Percentiles rank a stretch among this genome's conserved stretches.
Evolutionary conservation across 2,888 invertebrate species (phyloP).

Genomic region (Phaonia tiefii): DNA sequence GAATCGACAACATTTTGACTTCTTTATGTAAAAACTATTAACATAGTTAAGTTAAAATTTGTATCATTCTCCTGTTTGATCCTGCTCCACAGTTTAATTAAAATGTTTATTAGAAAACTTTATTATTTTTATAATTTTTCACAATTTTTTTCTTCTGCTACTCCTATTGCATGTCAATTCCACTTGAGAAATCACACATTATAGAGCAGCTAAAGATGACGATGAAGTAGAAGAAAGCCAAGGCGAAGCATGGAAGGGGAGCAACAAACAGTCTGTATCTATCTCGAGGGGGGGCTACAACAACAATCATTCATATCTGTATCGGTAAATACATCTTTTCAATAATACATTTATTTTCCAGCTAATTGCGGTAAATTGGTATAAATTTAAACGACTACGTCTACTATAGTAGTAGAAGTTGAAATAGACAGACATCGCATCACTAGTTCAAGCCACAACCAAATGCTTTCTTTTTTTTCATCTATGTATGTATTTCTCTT

Average conservation of each 20-base stretch:
- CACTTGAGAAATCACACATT: slow-evolving; percentile 63
- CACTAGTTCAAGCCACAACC: background rate
- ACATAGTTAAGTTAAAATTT: no score
- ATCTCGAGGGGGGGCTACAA: no score
- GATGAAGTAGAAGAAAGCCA: slow-evolving; percentile 20
- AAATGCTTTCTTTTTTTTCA: slow-evolving; percentile 59
- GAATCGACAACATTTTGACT: no score
- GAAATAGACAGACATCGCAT: slow-evolving; percentile 15
- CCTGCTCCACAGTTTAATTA: slow-evolving; percentile 1
- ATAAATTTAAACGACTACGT: slow-evolving; percentile 12
- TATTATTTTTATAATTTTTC: background rate
- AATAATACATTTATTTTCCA: slow-evolving; percentile 44
- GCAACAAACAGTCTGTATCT: no score
- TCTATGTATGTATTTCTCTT: no score
- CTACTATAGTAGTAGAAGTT: slow-evolving; percentile 44
- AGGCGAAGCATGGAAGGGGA: slow-evolving; percentile 34
- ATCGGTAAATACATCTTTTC: slow-evolving; percentile 44
- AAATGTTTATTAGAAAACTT: background rate
- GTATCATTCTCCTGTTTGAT: no score
- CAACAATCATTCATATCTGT: slow-evolving; percentile 10
- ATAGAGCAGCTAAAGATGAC: background rate
- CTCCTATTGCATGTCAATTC: slow-evolving; percentile 58
- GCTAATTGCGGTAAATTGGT: slow-evolving; percentile 53
- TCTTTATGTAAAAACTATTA: no score
- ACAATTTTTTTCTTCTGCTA: slow-evolving; percentile 37